phyloP scores from a whole-genome alignment of 2,797 vertebrate genomes.

The Sciaenops ocellatus region DNA sequence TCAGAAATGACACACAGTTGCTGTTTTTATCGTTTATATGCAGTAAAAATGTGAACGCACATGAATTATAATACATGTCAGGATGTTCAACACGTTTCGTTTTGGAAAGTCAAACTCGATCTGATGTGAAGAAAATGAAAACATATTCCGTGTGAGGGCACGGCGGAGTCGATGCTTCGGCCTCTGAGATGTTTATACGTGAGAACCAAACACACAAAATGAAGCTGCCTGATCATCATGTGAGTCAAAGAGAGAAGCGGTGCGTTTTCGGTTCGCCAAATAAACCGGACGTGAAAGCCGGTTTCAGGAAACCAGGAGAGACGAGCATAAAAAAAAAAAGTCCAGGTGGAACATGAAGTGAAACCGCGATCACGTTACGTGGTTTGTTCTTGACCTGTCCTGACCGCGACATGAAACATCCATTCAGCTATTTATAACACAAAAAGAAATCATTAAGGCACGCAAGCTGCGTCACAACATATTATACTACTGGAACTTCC shows the following conservation, averaged over 20 bases:
- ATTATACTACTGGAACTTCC: too few relatives aligned
- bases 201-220: slow-evolving; percentile 34
- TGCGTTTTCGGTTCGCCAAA: slow-evolving; percentile 42
- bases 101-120: background rate
- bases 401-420: slow-evolving; percentile 1
- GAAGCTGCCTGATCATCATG: slow-evolving; percentile 31
- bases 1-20: too few relatives aligned
- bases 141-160: background rate
- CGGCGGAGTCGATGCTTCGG: background rate
- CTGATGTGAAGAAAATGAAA: slow-evolving; percentile 12
- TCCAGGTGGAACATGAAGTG: background rate
- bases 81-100: background rate
- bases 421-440: background rate
- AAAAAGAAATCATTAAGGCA: background rate
- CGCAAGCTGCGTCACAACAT: background rate
- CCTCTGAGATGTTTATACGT: slow-evolving; percentile 7
- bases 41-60: background rate
- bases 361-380: background rate
- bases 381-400: background rate
- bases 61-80: background rate
- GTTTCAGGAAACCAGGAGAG: background rate
- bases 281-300: slow-evolving; percentile 33
- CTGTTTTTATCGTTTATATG: background rate
- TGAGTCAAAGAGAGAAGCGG: slow-evolving; percentile 37
- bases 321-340: background rate